Evolutionary conservation across 2,888 invertebrate genomes (phyloP).

Genomic region (Tridacna gigas): DNA sequence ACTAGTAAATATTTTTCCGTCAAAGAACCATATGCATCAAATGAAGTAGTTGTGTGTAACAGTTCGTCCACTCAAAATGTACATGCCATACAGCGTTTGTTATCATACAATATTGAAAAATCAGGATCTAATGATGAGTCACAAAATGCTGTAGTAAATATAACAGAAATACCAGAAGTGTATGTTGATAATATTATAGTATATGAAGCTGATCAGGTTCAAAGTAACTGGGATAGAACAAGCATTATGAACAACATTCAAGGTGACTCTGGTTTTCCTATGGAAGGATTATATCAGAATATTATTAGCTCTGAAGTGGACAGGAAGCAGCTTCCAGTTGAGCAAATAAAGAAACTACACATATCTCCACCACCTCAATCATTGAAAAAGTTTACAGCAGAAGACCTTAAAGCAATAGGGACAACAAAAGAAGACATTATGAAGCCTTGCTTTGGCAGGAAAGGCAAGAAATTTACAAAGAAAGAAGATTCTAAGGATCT

Average conservation of each 20-base stretch:
- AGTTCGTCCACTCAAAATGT: not conserved
- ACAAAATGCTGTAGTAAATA: conserved; percentile 12
- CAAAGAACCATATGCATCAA: not conserved
- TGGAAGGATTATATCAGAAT: not conserved
- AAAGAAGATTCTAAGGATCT: too few relatives aligned
- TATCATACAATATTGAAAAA: not conserved
- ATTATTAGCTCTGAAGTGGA: too few relatives aligned
- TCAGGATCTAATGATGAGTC: not conserved
- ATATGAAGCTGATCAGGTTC: not conserved
- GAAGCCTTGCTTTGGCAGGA: not conserved
- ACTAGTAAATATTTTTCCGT: too few relatives aligned
- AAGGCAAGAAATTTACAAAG: not conserved
- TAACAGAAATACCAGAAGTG: not conserved
- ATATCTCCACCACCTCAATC: not conserved
- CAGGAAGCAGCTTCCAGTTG: not conserved
- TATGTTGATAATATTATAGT: not conserved
- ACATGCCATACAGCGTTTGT: not conserved
- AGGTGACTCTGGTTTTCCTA: not conserved
- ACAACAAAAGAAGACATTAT: conserved; percentile 12
- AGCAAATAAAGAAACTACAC: not conserved
- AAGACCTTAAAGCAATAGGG: conserved; percentile 1
- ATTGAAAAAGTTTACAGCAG: conserved; percentile 1
- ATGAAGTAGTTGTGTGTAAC: not conserved
- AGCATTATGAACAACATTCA: not conserved
- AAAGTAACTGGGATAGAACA: not conserved